Percentiles rank a stretch among this genome's conserved stretches.
These are phyloP conservation scores for Temnothorax ravouxi DNA, from an alignment of 2,888 invertebrate genomes.

Conservation along the genomic window DNA sequence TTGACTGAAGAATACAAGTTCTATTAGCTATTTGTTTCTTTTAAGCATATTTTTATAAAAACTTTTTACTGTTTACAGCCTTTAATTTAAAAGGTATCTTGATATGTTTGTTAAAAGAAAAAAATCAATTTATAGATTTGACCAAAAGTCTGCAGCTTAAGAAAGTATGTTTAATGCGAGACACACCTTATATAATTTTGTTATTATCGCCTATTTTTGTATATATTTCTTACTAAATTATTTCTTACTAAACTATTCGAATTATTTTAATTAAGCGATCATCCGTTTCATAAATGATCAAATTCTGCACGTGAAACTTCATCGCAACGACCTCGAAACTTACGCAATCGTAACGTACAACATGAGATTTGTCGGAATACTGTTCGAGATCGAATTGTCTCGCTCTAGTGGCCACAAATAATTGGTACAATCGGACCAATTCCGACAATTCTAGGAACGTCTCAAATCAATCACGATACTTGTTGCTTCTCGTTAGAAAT, in stretches of 20 bases:
- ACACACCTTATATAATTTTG: background rate
- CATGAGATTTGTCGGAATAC: slow-evolving; percentile 22
- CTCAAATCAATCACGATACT: slow-evolving; percentile 13
- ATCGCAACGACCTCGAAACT: slow-evolving; percentile 71
- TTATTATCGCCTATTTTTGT: background rate
- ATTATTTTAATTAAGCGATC: background rate
- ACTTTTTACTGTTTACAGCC: background rate
- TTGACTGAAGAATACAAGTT: background rate
- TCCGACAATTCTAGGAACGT: slow-evolving; percentile 15
- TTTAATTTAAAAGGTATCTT: background rate
- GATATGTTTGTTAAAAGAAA: background rate
- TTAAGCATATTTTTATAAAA: background rate
- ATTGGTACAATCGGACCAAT: slow-evolving; percentile 50
- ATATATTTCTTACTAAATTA: too few species aligned
- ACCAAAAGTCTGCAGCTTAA: background rate
- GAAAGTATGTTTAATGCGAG: background rate
- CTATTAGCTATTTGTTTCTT: background rate
- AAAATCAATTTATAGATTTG: background rate
- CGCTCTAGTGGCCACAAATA: slow-evolving; percentile 70
- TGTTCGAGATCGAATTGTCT: slow-evolving; percentile 63
- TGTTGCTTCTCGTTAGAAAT: slow-evolving; percentile 25
- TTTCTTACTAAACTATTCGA: background rate
- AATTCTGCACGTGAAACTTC: background rate
- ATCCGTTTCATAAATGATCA: background rate
- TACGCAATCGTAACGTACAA: slow-evolving; percentile 66